A percentile compares a stretch with the other conserved stretches of the same genome.
These are phyloP conservation scores for Pseudoips prasinana DNA, from an alignment of 2,888 invertebrate genomes.

Conservation along the genomic window DNA sequence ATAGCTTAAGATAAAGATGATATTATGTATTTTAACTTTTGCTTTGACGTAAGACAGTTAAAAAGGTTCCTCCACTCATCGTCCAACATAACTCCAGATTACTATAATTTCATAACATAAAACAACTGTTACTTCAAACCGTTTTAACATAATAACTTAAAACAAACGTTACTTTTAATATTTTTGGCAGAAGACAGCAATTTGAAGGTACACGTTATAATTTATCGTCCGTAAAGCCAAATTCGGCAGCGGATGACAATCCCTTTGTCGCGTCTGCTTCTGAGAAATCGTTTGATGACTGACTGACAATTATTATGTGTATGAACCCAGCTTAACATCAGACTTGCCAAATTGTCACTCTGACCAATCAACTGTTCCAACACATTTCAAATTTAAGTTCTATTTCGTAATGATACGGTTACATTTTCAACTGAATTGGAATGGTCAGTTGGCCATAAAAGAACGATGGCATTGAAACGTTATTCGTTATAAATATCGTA, in stretches of 20 bases:
- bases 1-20: too few species aligned
- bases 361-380: too few species aligned
- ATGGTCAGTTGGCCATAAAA: too few species aligned
- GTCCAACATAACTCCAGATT: conserved; percentile 6
- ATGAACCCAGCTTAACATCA: background rate
- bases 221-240: conserved; percentile 34
- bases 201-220: conserved; percentile 22
- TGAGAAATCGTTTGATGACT: conserved; percentile 31
- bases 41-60: too few species aligned
- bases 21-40: too few species aligned
- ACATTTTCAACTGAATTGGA: too few species aligned
- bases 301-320: conserved; percentile 23
- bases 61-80: too few species aligned
- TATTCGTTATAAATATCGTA: conserved; percentile 16
- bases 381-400: too few species aligned
- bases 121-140: conserved; percentile 25
- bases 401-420: too few species aligned
- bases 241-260: conserved; percentile 36
- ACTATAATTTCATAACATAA: conserved; percentile 15
- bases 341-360: too few species aligned
- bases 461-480: too few species aligned
- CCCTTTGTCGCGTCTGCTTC: conserved; percentile 32
- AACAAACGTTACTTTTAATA: conserved; percentile 30
- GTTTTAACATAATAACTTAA: conserved; percentile 21
- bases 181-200: conserved; percentile 15